These are phyloP conservation scores for Alloplasta piceator DNA, from an alignment of 2,888 invertebrate species.

Conservation along the genomic window DNA sequence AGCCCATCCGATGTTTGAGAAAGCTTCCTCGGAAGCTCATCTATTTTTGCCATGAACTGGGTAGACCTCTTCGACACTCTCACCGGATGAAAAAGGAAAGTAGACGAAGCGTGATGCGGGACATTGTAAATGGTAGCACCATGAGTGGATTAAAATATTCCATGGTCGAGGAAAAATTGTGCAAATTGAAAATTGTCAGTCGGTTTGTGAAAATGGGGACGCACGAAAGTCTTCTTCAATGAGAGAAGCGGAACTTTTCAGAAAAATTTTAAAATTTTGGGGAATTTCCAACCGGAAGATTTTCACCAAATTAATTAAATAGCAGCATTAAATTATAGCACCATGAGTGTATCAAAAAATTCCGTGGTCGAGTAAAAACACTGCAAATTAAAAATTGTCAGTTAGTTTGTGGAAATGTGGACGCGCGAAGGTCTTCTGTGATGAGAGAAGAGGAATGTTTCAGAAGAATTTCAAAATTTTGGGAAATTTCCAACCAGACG, in stretches of 20 bases:
- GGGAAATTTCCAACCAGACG: too few relatives aligned
- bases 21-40: slow-evolving; percentile 12
- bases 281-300: too few relatives aligned
- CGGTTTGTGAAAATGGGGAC: too few relatives aligned
- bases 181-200: not conserved
- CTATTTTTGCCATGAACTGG: slow-evolving; percentile 41
- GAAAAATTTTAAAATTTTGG: too few relatives aligned
- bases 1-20: not conserved
- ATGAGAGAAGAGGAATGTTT: too few relatives aligned
- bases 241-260: too few relatives aligned
- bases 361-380: not conserved
- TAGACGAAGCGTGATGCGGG: slow-evolving; percentile 12
- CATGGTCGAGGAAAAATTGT: not conserved
- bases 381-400: not conserved
- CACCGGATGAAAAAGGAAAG: slow-evolving; percentile 4
- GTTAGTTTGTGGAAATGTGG: not conserved
- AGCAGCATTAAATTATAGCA: not conserved
- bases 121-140: not conserved
- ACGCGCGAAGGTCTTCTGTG: too few relatives aligned
- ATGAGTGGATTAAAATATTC: slow-evolving; percentile 38
- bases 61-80: slow-evolving; percentile 6
- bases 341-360: slow-evolving; percentile 31
- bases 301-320: too few relatives aligned
- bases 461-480: too few relatives aligned
- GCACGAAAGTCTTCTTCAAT: too few relatives aligned